Evolutionary conservation across 2,113 vertebrate genomes (phyloP).

Genomic region (Panurus biarmicus): DNA sequence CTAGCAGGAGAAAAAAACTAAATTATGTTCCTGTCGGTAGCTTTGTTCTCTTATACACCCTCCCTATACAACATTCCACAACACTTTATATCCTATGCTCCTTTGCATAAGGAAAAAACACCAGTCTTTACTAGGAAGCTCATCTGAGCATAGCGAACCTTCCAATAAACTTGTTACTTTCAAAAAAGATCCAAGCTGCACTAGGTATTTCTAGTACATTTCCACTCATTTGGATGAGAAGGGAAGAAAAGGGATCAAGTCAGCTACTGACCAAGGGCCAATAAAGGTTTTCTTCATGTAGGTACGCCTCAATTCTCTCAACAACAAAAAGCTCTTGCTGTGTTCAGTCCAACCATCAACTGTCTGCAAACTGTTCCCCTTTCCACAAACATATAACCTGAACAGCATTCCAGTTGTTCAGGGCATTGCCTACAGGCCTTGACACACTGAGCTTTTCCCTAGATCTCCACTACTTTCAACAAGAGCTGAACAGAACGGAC

Average conservation of each 20-base stretch:
- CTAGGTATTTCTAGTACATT: neutral
- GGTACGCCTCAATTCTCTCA: neutral
- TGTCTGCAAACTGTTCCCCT: neutral
- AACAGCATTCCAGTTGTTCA: neutral
- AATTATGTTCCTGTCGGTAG: rapidly evolving
- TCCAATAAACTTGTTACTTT: neutral
- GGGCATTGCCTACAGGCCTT: neutral
- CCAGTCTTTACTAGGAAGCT: neutral
- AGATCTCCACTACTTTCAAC: neutral
- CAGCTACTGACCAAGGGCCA: neutral
- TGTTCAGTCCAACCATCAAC: neutral
- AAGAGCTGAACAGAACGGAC: neutral
- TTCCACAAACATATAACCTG: neutral
- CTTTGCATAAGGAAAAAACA: neutral
- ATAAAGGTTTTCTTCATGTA: neutral
- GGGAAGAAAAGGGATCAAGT: neutral
- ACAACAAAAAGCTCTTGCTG: neutral
- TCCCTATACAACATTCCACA: neutral
- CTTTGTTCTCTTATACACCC: neutral
- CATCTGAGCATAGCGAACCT: neutral
- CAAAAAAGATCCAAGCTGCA: neutral
- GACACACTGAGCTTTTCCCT: neutral
- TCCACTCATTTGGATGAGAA: neutral
- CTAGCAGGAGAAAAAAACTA: neutral
- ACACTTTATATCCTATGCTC: neutral